phyloP scores from a whole-genome alignment of 2,888 invertebrate species.

The Mesopsocus fuscifrons region DNA sequence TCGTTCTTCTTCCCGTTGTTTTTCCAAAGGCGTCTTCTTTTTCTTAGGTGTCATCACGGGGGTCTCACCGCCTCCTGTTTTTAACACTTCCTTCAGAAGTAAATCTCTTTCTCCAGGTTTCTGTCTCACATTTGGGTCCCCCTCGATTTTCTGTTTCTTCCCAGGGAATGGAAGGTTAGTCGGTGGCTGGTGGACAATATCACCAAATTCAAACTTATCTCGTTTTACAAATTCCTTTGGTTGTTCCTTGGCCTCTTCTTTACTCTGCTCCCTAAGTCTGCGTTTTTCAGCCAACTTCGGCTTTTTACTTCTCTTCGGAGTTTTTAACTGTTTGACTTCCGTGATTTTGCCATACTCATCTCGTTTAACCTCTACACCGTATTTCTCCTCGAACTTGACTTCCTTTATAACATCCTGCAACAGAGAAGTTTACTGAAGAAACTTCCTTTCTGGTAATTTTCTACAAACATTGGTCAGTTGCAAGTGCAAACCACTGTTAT shows the following conservation, averaged over 20 bases:
- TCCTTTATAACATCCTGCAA: slow-evolving; percentile 31
- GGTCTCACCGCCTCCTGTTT: neutral
- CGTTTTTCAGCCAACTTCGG: slow-evolving; percentile 28
- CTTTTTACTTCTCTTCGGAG: slow-evolving; percentile 24
- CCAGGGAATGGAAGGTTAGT: neutral
- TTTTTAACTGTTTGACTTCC: slow-evolving; percentile 20
- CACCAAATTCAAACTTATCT: slow-evolving; percentile 56
- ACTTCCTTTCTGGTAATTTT: neutral
- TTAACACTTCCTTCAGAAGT: neutral
- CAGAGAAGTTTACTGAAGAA: slow-evolving; percentile 3
- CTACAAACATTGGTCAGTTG: too few relatives aligned
- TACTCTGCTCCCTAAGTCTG: slow-evolving; percentile 22
- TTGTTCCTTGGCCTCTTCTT: slow-evolving; percentile 19
- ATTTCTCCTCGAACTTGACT: slow-evolving; percentile 39
- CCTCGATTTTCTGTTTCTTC: neutral
- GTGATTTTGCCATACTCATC: slow-evolving; percentile 30
- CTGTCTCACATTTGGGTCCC: neutral
- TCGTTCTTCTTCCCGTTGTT: neutral
- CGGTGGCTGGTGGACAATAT: slow-evolving; percentile 54
- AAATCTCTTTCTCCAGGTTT: neutral
- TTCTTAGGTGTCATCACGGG: neutral
- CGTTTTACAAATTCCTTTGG: slow-evolving; percentile 30
- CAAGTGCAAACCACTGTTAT: too few relatives aligned
- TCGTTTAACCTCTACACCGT: slow-evolving; percentile 34
- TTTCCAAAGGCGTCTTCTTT: neutral